Evolutionary conservation across 2,113 vertebrate species (phyloP), one percentile per base, ranked within the genome.

Genomic region (Saccopteryx bilineata): DNA sequence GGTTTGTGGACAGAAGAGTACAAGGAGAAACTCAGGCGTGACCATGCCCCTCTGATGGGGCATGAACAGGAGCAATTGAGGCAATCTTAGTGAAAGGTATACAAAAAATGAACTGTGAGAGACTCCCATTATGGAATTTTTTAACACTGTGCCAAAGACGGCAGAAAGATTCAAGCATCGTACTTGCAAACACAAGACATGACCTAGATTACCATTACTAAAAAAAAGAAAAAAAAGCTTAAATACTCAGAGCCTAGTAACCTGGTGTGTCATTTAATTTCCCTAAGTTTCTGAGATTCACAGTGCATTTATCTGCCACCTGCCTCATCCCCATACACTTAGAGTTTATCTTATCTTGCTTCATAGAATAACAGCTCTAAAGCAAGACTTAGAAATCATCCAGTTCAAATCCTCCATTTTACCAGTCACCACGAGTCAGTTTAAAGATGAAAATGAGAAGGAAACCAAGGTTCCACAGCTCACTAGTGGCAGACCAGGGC

Each of bases 381-480:
- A 78, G 56, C n/a, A 58, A 26, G 26, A 9, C 15, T 92, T 81
- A 65, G 23, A 86, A 83, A 76, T 65, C n/a, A 75, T 81, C 61
- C 68, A 39, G 28, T 54, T 54, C 17, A 82, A 33, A 84, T 69
- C 74, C 5, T 85, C 75, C 23, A 54, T 85, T 80, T 94, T 93
- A 68, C 14, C 31, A 19, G 39, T 69, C 74, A 93, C 50, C 18
- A 21, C 7, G 79, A 61, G 60, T 74, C 89, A 14, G 21, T 75
- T 90, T 82, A 80, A 89, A 93, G 54, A 94, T 28, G 4, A 87
- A 90, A 91, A 7, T 18, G 31, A 79, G 54, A 90, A 52, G 2
- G 68, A 81, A 83, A 39, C 9, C n/a, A 23, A 78, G 33, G n/a
- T 63, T 28, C 56, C 46, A n/a, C 5, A 85, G 56, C 19, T 96